Percentiles rank a stretch among this genome's conserved stretches.
Evolutionary conservation across 2,888 invertebrate species (phyloP).

Genomic region (Trissolcus japonicus): DNA sequence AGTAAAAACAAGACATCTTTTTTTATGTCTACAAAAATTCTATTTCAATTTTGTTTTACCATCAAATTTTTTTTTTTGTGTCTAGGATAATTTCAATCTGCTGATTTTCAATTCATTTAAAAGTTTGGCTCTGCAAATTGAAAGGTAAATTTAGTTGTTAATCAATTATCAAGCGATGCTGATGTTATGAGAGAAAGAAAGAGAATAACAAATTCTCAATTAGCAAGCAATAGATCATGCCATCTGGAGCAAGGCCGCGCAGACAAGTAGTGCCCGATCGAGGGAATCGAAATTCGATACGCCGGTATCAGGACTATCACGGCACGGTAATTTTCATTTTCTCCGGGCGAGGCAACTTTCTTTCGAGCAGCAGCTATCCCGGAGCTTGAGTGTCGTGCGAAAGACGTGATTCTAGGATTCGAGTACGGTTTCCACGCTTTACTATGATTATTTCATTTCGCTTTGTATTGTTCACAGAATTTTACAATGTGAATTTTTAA

Average conservation of each 20-base stretch:
- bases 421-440: conserved; percentile 1
- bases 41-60: no score
- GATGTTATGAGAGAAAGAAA: not conserved
- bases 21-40: no score
- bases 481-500: no score
- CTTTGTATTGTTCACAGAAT: not conserved
- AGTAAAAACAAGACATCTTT: no score
- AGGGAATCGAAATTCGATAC: conserved; percentile 46
- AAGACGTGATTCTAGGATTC: conserved; percentile 12
- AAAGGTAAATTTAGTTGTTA: no score
- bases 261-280: conserved; percentile 8
- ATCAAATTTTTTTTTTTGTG: no score
- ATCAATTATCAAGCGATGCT: no score
- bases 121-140: no score
- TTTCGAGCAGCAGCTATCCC: conserved; percentile 31
- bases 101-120: no score
- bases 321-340: conserved; percentile 45
- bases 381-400: conserved; percentile 1
- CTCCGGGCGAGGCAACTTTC: conserved; percentile 49
- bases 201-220: conserved; percentile 36
- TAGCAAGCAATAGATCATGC: conserved; percentile 34
- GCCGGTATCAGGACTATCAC: conserved; percentile 21
- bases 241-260: conserved; percentile 40
- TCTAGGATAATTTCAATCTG: no score
- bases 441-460: no score